A percentile compares a stretch with the other conserved stretches of the same genome.
phyloP scores from a whole-genome alignment of 30 jellyfish, hydroid and myxozoan species.

The Sanderia malayensis region DNA sequence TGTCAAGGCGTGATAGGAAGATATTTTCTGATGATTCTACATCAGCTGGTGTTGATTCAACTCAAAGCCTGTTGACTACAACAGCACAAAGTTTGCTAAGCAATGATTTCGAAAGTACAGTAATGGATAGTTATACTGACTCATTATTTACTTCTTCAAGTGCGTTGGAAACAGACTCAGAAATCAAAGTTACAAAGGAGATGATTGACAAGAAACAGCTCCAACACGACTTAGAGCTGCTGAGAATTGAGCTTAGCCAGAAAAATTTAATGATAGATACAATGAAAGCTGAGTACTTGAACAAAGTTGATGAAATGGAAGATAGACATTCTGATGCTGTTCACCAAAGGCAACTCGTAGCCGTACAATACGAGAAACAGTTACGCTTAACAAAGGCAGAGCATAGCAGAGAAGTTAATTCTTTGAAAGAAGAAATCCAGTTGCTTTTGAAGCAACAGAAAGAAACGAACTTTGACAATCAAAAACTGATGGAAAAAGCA shows the following conservation, averaged over 20 bases:
- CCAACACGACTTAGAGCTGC: slow-evolving; percentile 76
- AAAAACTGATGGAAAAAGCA: slow-evolving; percentile 35
- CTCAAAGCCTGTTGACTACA: slow-evolving; percentile 19
- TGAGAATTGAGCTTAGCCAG: slow-evolving; percentile 76
- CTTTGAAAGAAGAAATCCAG: slow-evolving; percentile 51
- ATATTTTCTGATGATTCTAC: background rate
- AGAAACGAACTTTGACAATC: slow-evolving; percentile 13
- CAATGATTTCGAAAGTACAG: slow-evolving; percentile 22
- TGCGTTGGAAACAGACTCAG: slow-evolving; percentile 43
- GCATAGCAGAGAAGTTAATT: slow-evolving; percentile 20
- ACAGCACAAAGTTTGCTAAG: slow-evolving; percentile 10
- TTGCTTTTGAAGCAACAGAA: slow-evolving; percentile 37
- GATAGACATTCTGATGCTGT: slow-evolving; percentile 72
- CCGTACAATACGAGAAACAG: slow-evolving; percentile 61
- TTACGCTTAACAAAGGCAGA: slow-evolving; percentile 26
- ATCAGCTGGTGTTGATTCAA: slow-evolving; percentile 7
- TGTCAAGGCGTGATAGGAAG: background rate
- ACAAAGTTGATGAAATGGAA: slow-evolving; percentile 77
- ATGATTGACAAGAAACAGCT: slow-evolving; percentile 64
- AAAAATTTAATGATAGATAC: slow-evolving; percentile 74
- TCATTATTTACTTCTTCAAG: slow-evolving; percentile 18
- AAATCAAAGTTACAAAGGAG: slow-evolving; percentile 48
- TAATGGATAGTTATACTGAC: slow-evolving; percentile 8
- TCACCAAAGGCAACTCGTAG: slow-evolving; percentile 63
- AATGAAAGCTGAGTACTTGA: slow-evolving; percentile 70